phyloP scores from a whole-genome alignment of 2,888 invertebrate species.

The Andrena fulva region DNA sequence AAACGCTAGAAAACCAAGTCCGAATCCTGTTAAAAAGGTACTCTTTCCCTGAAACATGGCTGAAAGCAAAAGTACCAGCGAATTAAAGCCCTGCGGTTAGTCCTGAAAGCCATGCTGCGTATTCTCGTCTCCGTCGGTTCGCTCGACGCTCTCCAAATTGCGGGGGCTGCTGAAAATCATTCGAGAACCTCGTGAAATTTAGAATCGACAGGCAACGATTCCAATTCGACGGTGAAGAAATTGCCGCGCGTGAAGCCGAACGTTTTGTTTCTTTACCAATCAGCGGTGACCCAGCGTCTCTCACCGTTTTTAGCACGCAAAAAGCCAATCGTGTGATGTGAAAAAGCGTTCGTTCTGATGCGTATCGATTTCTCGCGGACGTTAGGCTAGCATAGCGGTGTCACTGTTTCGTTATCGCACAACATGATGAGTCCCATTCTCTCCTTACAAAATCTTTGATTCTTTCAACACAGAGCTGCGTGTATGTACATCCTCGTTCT shows the following conservation, averaged over 20 bases:
- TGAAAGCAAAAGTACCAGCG: constrained; percentile 84
- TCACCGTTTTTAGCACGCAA: constrained; percentile 54
- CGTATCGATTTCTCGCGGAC: neutral
- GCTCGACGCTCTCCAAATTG: constrained; percentile 19
- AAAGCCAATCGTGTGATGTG: constrained; percentile 61
- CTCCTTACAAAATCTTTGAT: neutral
- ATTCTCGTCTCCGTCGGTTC: constrained; percentile 27
- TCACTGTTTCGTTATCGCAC: constrained; percentile 22
- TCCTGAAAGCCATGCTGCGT: constrained; percentile 82
- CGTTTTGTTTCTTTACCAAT: constrained; percentile 48
- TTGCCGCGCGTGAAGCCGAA: neutral
- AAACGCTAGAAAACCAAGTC: constrained; percentile 90
- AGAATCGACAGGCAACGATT: neutral
- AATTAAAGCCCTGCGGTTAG: constrained; percentile 83
- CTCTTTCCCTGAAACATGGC: constrained; percentile 86
- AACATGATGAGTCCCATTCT: neutral
- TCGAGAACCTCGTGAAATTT: neutral
- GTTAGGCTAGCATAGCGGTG: neutral
- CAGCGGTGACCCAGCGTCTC: constrained; percentile 50
- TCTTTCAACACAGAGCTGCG: neutral
- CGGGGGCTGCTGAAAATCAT: constrained; percentile 57
- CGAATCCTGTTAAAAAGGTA: constrained; percentile 88
- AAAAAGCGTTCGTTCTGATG: constrained; percentile 30
- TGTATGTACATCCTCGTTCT: constrained; percentile 14
- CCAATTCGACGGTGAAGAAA: neutral